These are phyloP conservation scores for Phocides pigmalion DNA, from an alignment of 1,140 invertebrate species.

Conservation along the genomic window DNA sequence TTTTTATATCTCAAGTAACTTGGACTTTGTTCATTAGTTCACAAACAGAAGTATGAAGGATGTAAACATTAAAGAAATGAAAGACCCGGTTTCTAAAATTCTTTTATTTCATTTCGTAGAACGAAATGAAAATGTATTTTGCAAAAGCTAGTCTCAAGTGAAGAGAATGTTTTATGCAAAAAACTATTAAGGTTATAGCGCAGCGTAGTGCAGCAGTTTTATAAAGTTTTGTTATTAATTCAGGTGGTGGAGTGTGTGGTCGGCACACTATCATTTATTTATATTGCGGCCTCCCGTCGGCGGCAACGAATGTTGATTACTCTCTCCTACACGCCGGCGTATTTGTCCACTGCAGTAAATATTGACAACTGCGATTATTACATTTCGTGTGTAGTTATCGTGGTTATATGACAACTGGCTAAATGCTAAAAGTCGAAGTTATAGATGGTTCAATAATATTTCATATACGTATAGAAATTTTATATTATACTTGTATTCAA, in stretches of 20 bases:
- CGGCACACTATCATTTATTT: conserved; percentile 18
- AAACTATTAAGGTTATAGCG: conserved; percentile 17
- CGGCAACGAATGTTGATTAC: conserved; percentile 12
- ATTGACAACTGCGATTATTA: conserved; percentile 18
- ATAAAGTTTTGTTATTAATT: conserved; percentile 29
- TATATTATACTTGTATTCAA: too few species aligned
- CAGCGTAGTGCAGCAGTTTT: conserved; percentile 12
- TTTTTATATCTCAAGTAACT: too few species aligned
- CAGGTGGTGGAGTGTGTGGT: conserved; percentile 9
- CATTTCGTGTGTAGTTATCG: background rate
- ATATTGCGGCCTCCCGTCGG: background rate
- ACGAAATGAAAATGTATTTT: conserved; percentile 2
- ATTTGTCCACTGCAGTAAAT: conserved; percentile 14
- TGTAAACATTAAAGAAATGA: background rate
- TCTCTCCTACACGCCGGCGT: background rate
- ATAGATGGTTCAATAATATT: too few species aligned
- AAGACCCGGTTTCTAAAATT: background rate
- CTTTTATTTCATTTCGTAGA: background rate
- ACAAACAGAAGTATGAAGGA: background rate
- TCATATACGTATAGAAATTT: too few species aligned
- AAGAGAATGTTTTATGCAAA: conserved; percentile 23
- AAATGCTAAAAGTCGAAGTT: too few species aligned
- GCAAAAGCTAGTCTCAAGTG: background rate
- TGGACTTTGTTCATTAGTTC: too few species aligned
- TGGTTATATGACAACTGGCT: too few species aligned